A percentile compares a stretch with the other conserved stretches of the same genome.
Conservation (phyloP, 1,140 invertebrate species). For the Drosophila equinoxialis region DNA sequence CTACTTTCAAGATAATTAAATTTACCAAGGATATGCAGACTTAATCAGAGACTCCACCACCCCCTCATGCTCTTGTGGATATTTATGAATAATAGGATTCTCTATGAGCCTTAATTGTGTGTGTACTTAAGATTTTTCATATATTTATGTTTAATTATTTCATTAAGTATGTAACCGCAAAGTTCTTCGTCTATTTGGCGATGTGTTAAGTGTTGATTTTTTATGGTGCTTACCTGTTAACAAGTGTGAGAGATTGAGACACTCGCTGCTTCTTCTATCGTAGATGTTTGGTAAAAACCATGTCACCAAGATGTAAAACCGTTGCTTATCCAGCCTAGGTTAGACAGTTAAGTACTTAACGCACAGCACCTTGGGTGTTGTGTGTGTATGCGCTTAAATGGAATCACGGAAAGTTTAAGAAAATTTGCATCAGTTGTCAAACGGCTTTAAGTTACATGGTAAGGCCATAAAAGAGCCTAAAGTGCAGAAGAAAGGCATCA, state of each 20-base stretch:
- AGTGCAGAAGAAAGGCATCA: slow-evolving; percentile 38
- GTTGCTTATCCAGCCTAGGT: neutral
- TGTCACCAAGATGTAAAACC: neutral
- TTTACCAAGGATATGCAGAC: too few species aligned
- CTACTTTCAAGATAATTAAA: too few species aligned
- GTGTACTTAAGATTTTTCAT: too few species aligned
- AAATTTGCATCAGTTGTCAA: slow-evolving; percentile 11
- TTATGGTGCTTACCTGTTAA: too few species aligned
- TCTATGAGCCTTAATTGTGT: too few species aligned
- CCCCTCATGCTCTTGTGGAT: too few species aligned
- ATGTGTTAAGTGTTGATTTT: too few species aligned
- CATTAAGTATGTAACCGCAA: too few species aligned
- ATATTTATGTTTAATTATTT: too few species aligned
- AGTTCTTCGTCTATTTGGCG: too few species aligned
- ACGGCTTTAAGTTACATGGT: slow-evolving; percentile 4
- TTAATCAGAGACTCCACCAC: too few species aligned
- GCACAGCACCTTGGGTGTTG: neutral
- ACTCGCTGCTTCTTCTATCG: neutral
- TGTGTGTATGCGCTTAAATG: slow-evolving; percentile 2
- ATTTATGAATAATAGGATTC: too few species aligned
- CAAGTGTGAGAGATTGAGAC: neutral
- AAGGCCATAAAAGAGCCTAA: slow-evolving; percentile 30
- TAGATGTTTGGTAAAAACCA: neutral
- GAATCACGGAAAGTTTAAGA: neutral
- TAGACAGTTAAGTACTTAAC: neutral